Evolutionary conservation across 2,113 vertebrate species (phyloP), one percentile per base, ranked within the genome.

Genomic region (Caranx melampygus): DNA sequence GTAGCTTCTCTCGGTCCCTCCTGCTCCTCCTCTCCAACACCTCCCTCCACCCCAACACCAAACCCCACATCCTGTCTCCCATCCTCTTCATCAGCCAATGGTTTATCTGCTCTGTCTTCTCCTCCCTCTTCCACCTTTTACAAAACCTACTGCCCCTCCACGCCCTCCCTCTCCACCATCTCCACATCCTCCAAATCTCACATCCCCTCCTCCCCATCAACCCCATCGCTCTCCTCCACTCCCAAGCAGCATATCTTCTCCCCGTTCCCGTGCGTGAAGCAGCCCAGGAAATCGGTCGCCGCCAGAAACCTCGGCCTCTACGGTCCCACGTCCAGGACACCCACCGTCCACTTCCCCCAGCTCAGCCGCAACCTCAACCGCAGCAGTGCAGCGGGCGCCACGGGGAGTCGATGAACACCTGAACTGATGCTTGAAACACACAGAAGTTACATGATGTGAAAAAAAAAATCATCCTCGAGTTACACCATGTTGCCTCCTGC

Each of bases 241-340:
- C 68, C 91, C 18, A 90, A 67, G 49, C 45, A 96, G 76, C 81
- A 85, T 3, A 75, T 95, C 86, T 99, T 97, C 80, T 98, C 95
- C 52, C 98, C 98, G 8, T 99, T 99, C 60, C 98, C 98, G 6
- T 96, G 93, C 0, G 93, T 99, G 62, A 99, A 99, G 83, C 97
- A 96, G 10, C 98, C 97, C 65, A 95, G 96, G 44, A 98, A 97
- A 78, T 99, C 98, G 0, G 80, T 94, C 1, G 95, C 98, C 0
- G 98, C 98, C 78, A 94, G 97, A 74, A 99, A 98, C 92, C 92
- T 99, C 63, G 98, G 98, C 3, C 93, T 99, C 0, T 99, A 99
- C 7, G 98, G 97, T 1, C 98, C 98, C 8, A 98, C 96, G 0
- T 94, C 97, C 64, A 94, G 97, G 90, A 99, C 97, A 0, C 98